Conservation (phyloP, 2,797 vertebrate genomes). For the Steatocranus sp. region DNA sequence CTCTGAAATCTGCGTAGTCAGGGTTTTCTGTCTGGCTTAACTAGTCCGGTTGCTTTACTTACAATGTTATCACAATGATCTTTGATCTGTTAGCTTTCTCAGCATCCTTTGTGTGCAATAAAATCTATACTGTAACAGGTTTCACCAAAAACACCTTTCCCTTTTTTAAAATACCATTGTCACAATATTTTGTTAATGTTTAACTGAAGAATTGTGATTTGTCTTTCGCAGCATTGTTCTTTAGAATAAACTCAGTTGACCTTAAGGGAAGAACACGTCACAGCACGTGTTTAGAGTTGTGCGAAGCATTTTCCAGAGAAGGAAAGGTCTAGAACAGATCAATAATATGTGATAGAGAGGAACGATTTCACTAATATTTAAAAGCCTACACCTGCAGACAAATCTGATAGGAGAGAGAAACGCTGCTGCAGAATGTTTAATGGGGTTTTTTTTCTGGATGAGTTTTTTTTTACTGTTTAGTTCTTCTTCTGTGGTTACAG, state of each 20-base stretch:
- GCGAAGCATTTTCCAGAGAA: background rate
- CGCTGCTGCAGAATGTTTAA: background rate
- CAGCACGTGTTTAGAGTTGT: background rate
- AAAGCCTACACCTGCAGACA: background rate
- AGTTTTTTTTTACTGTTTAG: background rate
- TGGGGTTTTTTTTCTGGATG: background rate
- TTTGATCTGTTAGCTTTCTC: background rate
- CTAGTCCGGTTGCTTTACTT: background rate
- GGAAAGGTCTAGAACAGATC: background rate
- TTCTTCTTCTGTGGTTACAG: slow-evolving; percentile 53
- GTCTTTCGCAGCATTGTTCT: background rate
- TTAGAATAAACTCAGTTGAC: background rate
- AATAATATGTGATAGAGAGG: background rate
- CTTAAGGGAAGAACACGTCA: background rate
- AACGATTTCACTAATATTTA: background rate
- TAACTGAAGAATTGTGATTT: background rate
- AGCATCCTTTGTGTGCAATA: background rate
- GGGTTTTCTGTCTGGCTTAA: background rate
- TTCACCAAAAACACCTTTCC: background rate
- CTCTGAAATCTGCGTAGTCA: background rate
- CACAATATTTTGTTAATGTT: background rate
- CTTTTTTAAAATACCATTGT: background rate
- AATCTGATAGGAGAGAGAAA: background rate
- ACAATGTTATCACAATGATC: background rate
- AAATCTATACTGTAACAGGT: background rate